Base-by-base conservation (phyloP, 2,797 vertebrate genomes). In the Emys orbicularis region DNA sequence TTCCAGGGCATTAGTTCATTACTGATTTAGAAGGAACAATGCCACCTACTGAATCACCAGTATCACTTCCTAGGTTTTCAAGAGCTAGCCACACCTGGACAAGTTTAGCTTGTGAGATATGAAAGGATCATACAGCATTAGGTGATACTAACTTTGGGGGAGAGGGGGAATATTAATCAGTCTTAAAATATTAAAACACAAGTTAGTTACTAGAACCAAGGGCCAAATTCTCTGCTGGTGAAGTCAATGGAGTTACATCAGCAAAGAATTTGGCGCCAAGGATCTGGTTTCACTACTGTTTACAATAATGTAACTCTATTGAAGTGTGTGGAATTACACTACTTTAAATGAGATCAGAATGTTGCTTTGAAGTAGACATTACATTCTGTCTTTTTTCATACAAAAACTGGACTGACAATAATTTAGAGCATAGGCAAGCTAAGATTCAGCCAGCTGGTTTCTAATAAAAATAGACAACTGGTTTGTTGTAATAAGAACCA, bases 251-350 rank as follows among this genome's bases (percentile, higher is more conserved):
- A 50, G 57, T 53, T 31, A 65, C 8, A 6, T 18, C 49, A 85
- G 49, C 21, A 80, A 53, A 72, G 6, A 79, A 19, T 34, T 25
- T 2, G 15, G 27, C 5, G 68, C 68, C 72, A 72, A 77, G 61
- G 44, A 25, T 68, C 18, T 37, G 11, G 50, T 49, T 83, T 76
- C 76, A 52, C 84, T 80, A 57, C 6, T 2, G 6, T 34, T 12
- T 25, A 5, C 0, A 0, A 68, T 68, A 68, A 49, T 1, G 5
- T 68, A 50, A 84, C n/a, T 83, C 44, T 12, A 23, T 72, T 56
- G 65, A 74, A 0, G 1, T 27, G 6, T 0, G 0, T 23, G 8
- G 84, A 12, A 53, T n/a, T 81, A 23, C 11, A 65, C 68, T 84
- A 8, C 31, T 27, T 74, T 8, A n/a, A 49, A 37, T 2, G 3